Percentiles rank a stretch among this genome's conserved stretches.
These are phyloP conservation scores for Semaprochilodus insignis DNA, from an alignment of 2,797 vertebrate species.

Conservation along the genomic window DNA sequence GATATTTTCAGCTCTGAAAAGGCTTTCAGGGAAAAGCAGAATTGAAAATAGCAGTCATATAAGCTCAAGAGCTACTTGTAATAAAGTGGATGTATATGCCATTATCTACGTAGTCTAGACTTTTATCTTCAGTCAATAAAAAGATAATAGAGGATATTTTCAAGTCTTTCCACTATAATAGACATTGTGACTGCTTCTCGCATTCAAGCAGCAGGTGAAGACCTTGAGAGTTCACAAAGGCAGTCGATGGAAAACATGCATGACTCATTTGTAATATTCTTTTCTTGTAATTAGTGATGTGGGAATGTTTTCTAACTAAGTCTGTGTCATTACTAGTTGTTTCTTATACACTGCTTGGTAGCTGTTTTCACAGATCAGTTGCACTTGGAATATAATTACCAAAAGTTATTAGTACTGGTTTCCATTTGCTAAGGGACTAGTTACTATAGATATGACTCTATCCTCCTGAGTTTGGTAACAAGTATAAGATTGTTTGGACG, in stretches of 20 bases:
- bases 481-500: not conserved
- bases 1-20: constrained; percentile 18
- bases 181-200: not conserved
- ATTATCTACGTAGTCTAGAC: not conserved
- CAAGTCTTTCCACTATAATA: not conserved
- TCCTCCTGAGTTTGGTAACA: not conserved
- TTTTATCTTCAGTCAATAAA: not conserved
- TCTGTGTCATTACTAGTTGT: not conserved
- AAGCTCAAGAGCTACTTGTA: not conserved
- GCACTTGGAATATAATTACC: not conserved
- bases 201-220: not conserved
- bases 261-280: not conserved
- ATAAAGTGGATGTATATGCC: not conserved
- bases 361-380: not conserved
- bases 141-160: not conserved
- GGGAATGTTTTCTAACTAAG: not conserved
- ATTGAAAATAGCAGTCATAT: not conserved
- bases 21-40: not conserved
- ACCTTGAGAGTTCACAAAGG: not conserved
- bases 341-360: not conserved
- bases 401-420: too few species aligned
- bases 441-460: not conserved
- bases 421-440: too few species aligned
- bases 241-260: constrained; percentile 4
- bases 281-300: not conserved